A percentile compares a stretch with the other conserved stretches of the same genome.
Evolutionary conservation across 2,797 vertebrate genomes (phyloP).

Genomic region (Lepidocolaptes lacrymiger): DNA sequence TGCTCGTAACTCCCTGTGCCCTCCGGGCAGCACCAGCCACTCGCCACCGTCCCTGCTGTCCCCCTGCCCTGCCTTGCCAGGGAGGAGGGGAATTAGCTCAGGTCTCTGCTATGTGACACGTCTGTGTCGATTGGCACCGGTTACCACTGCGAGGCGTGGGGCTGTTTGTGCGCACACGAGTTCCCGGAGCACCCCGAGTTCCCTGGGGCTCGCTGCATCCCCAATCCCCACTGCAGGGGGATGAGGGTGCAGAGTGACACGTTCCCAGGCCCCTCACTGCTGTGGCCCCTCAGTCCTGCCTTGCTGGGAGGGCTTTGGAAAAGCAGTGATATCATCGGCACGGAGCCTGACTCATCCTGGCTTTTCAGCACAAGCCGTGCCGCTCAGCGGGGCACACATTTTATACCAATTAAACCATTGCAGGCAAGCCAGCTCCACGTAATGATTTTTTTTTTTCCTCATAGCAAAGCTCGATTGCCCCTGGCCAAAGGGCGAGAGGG

Average conservation of each 20-base stretch:
- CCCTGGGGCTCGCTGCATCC: not conserved
- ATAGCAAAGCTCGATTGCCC: not conserved
- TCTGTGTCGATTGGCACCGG: not conserved
- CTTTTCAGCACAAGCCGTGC: slow-evolving; percentile 13
- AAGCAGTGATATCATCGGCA: slow-evolving; percentile 43
- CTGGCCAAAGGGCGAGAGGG: not conserved
- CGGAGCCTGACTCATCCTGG: slow-evolving; percentile 20
- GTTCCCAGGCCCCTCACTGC: not conserved
- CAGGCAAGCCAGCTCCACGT: not conserved
- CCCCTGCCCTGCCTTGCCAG: not conserved
- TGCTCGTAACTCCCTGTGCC: not conserved
- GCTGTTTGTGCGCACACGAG: not conserved
- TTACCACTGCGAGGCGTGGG: not conserved
- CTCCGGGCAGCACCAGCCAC: accelerated
- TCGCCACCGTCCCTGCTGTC: not conserved
- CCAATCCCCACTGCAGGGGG: accelerated
- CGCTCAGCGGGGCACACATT: slow-evolving; percentile 6
- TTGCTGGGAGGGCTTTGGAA: not conserved
- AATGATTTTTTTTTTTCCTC: not conserved
- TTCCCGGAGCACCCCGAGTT: not conserved
- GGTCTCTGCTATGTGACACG: slow-evolving; percentile 4
- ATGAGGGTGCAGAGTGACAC: not conserved
- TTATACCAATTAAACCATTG: slow-evolving; percentile 30
- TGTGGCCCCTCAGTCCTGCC: not conserved
- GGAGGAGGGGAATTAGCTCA: not conserved